Evolutionary conservation across 2,888 invertebrate genomes (phyloP).

Genomic region (Drosophila macrothrix): DNA sequence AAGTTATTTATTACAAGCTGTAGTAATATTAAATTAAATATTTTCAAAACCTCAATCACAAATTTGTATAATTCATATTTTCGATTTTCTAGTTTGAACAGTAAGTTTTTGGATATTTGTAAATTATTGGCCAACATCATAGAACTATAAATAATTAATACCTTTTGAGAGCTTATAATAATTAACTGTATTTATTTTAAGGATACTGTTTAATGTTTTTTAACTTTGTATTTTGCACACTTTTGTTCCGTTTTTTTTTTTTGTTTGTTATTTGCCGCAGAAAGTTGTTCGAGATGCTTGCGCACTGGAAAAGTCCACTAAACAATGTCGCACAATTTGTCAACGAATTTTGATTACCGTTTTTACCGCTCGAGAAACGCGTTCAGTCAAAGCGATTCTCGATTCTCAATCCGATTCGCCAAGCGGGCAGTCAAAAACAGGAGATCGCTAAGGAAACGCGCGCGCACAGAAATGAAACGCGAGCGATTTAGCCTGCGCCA

Average conservation of each 20-base stretch:
- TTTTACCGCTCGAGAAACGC: not conserved
- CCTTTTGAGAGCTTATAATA: constrained; percentile 28
- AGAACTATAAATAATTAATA: constrained; percentile 12
- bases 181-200: not conserved
- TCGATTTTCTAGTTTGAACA: not conserved
- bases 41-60: not conserved
- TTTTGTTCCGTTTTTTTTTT: constrained; percentile 9
- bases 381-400: not conserved
- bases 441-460: constrained; percentile 49
- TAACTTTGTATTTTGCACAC: constrained; percentile 18
- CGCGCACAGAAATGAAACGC: constrained; percentile 64
- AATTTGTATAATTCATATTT: not conserved
- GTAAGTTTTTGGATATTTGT: not conserved
- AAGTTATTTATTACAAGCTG: not conserved
- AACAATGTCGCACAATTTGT: not conserved
- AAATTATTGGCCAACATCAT: not conserved
- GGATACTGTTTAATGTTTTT: constrained; percentile 1
- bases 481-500: constrained; percentile 41
- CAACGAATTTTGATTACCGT: constrained; percentile 12
- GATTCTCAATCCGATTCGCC: constrained; percentile 4
- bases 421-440: constrained; percentile 25
- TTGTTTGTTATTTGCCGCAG: constrained; percentile 4
- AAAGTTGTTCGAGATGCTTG: not conserved
- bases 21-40: not conserved
- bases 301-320: constrained; percentile 36